Base-by-base conservation (phyloP, 2,113 vertebrate species). In the Enhydra lutris region DNA sequence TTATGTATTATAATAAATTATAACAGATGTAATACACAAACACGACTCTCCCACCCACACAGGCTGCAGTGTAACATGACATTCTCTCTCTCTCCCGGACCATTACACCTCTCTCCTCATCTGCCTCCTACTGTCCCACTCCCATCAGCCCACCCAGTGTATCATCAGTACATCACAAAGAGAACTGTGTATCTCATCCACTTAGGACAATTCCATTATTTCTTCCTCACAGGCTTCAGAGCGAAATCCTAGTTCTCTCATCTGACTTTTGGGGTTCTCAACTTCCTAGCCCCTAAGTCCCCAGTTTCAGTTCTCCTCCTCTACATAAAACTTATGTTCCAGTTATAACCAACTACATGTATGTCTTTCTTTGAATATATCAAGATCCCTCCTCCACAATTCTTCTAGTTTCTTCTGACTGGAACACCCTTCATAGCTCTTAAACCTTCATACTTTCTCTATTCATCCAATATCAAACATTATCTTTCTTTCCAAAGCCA, bases 301-400 rank as follows among this genome's bases (percentile, higher is more conserved):
- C 65, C 31, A 78, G 50, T 86, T 91, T 95, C 55, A 29, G 85
- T 61, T 91, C 24, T 67, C 17, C 39, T 95, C 12, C 17, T 50
- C 36, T 79, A 91, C 39, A 26, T 79, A 34, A 85, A 84, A 55
- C 39, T 82, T 85, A 67, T 73, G 24, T 93, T 57, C 26, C 78
- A 69, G 36, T 97, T 84, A 67, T n/a, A 89, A 90, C 20, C 84
- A 92, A 95, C n/a, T 73, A 69, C 52, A 93, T 13, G 71, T 13
- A 79, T 73, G 63, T 31, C 13, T 89, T 78, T 84, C 84, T 31
- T 89, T 92, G 34, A 83, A 59, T 78, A 34, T 17, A 84, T 92
- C 93, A 79, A 92, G 42, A 83, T 88, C 34, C 34, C 18, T 34
- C 34, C 57, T 39, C 59, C n/a, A 91, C 18, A 65, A 34, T 7